Percentiles rank a stretch among this genome's conserved stretches.
phyloP scores from a whole-genome alignment of 1,140 invertebrate species.

The Drosophila subobscura region DNA sequence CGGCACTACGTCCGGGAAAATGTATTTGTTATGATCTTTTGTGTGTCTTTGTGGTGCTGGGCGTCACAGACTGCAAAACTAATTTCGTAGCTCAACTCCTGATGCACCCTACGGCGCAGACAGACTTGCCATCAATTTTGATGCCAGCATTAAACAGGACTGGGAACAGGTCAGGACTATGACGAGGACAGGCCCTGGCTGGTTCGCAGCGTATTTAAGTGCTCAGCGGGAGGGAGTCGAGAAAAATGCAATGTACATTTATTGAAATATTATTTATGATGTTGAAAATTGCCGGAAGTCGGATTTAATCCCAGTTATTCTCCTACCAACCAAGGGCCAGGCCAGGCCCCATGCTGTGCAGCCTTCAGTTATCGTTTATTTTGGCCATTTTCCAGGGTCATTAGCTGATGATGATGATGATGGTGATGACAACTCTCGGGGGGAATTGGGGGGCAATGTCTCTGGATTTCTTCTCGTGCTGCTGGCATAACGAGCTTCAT shows the following conservation, averaged over 20 bases:
- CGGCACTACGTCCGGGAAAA: too few species aligned
- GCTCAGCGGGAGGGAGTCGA: constrained; percentile 33
- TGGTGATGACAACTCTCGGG: not conserved
- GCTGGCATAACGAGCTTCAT: constrained; percentile 28
- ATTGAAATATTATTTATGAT: constrained; percentile 67
- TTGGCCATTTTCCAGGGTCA: constrained; percentile 53
- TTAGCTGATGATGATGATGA: constrained; percentile 26
- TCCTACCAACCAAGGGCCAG: not conserved
- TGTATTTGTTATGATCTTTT: too few species aligned
- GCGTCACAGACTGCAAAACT: too few species aligned
- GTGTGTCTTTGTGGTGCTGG: too few species aligned
- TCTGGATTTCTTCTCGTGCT: not conserved
- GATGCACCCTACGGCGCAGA: not conserved
- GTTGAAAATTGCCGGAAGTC: constrained; percentile 45
- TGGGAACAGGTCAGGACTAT: too few species aligned
- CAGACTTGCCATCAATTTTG: not conserved
- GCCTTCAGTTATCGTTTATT: constrained; percentile 48
- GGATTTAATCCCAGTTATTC: constrained; percentile 30
- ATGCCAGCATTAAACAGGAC: not conserved
- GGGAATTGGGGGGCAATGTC: not conserved
- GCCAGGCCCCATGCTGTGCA: constrained; percentile 29
- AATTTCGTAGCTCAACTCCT: not conserved
- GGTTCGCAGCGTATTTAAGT: constrained; percentile 46
- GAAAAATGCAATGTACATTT: constrained; percentile 42
- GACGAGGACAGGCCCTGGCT: not conserved